phyloP scores from a whole-genome alignment of 2,797 vertebrate genomes.

The Peromyscus melanophrys region DNA sequence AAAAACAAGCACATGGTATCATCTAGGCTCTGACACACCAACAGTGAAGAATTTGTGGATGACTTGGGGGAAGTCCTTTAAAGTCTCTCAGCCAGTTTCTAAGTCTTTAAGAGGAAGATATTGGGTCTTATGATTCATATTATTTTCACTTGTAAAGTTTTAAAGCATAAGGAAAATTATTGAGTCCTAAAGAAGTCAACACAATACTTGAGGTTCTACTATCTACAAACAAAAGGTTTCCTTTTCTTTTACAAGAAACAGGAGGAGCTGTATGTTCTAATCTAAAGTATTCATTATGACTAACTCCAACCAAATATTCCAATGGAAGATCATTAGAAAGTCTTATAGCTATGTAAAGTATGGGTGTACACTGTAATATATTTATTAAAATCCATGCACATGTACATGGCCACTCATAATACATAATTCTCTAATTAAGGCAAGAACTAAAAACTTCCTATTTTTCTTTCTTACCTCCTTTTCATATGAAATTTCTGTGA shows the following conservation, averaged over 20 bases:
- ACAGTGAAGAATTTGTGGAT: not conserved
- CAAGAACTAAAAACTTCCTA: not conserved
- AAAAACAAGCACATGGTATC: not conserved
- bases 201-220: constrained; percentile 41
- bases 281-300: not conserved
- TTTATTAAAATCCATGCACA: constrained; percentile 31
- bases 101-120: constrained; percentile 27
- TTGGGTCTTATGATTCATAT: not conserved
- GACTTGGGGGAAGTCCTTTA: not conserved
- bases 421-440: constrained; percentile 43
- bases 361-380: not conserved
- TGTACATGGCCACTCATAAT: not conserved
- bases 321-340: not conserved
- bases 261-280: not conserved
- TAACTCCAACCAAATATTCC: constrained; percentile 56
- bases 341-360: not conserved
- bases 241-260: not conserved
- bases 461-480: not conserved
- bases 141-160: constrained; percentile 21
- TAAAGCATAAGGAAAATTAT: not conserved
- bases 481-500: not conserved
- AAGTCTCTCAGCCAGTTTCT: not conserved
- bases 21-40: constrained; percentile 21
- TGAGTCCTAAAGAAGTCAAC: not conserved
- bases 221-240: constrained; percentile 17